These are phyloP conservation scores for Parapsyche elsis DNA, from an alignment of 1,140 invertebrate genomes.

Conservation along the genomic window DNA sequence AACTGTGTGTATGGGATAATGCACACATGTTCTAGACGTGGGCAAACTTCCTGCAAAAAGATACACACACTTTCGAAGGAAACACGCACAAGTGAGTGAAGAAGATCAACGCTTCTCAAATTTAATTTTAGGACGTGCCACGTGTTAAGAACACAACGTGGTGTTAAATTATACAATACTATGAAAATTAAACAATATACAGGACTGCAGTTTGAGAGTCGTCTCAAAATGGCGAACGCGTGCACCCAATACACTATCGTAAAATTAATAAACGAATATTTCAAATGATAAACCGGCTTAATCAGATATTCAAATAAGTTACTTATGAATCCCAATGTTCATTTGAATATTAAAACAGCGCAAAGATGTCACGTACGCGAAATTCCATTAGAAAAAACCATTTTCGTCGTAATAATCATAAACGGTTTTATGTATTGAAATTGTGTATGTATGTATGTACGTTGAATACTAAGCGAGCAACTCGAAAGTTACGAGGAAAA, in stretches of 20 bases:
- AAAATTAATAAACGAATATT: neutral
- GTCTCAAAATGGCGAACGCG: too few relatives aligned
- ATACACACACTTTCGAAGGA: neutral
- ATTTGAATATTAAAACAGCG: conserved; percentile 2
- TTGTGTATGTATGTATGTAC: neutral
- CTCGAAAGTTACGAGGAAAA: neutral
- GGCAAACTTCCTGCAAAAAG: conserved; percentile 5
- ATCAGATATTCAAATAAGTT: conserved; percentile 8
- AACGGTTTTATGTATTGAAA: neutral
- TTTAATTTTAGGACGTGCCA: too few relatives aligned
- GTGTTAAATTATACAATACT: too few relatives aligned
- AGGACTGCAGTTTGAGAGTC: too few relatives aligned
- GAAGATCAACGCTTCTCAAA: too few relatives aligned
- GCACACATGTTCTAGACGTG: neutral
- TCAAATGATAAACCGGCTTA: conserved; percentile 11
- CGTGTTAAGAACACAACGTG: too few relatives aligned
- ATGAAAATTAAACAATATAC: too few relatives aligned
- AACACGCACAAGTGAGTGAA: too few relatives aligned
- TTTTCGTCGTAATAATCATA: conserved; percentile 4
- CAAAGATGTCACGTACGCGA: conserved; percentile 6
- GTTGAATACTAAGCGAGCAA: neutral
- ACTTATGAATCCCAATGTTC: neutral
- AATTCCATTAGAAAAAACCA: neutral
- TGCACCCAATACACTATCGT: too few relatives aligned
- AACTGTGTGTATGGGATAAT: too few relatives aligned